Percentiles rank a stretch among this genome's conserved stretches.
phyloP scores from a whole-genome alignment of 2,113 vertebrate species.

The Pelusios castaneus region DNA sequence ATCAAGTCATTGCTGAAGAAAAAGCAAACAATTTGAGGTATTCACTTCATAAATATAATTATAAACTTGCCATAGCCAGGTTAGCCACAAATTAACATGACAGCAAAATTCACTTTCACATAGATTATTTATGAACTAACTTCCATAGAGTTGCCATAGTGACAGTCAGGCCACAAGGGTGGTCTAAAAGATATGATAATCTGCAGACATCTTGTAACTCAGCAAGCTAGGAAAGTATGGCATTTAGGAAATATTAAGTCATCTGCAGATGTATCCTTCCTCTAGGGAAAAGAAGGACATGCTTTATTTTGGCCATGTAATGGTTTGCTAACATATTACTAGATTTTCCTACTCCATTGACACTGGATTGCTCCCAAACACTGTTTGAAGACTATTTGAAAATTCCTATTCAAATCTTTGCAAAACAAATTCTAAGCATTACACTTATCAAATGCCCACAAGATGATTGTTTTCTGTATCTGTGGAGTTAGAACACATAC shows the following conservation, averaged over 20 bases:
- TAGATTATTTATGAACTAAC: constrained; percentile 72
- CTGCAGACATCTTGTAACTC: constrained; percentile 35
- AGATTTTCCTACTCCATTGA: neutral
- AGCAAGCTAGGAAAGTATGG: constrained; percentile 29
- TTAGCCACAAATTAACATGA: constrained; percentile 72
- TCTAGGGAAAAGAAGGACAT: neutral
- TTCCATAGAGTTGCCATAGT: constrained; percentile 71
- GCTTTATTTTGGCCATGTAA: neutral
- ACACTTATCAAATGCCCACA: neutral
- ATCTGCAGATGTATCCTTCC: constrained; percentile 31
- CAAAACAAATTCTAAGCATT: neutral
- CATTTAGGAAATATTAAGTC: constrained; percentile 53
- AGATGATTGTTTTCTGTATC: neutral
- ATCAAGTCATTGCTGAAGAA: constrained; percentile 48
- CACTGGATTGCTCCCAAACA: fast-evolving
- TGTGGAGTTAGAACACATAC: neutral
- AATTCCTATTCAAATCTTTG: neutral
- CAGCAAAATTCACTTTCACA: constrained; percentile 63
- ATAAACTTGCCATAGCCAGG: constrained; percentile 63
- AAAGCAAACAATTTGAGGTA: constrained; percentile 69
- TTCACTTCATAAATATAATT: constrained; percentile 74
- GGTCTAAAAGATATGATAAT: constrained; percentile 57
- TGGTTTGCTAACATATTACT: neutral
- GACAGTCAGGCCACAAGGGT: constrained; percentile 51
- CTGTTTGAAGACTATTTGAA: neutral